Evolutionary conservation across 2,888 invertebrate genomes (phyloP).

Genomic region (Hypolimnas misippus): DNA sequence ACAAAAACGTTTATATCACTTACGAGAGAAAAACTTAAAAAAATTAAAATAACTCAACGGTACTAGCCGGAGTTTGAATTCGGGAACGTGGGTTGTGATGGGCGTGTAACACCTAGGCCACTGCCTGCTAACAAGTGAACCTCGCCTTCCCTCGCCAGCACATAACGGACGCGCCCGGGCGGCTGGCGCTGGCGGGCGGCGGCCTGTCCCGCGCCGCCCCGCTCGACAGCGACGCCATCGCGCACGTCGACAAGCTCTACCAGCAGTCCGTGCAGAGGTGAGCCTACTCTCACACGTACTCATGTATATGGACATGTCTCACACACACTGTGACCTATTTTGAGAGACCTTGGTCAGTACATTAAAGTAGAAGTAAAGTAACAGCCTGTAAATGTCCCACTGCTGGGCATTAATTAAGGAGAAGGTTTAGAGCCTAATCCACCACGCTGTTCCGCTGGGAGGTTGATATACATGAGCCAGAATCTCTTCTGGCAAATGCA

Average conservation of each 20-base stretch:
- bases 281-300: background rate
- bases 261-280: slow-evolving; percentile 51
- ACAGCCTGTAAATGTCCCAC: too few relatives aligned
- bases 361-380: slow-evolving; percentile 47
- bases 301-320: background rate
- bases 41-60: too few relatives aligned
- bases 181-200: slow-evolving; percentile 55
- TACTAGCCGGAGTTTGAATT: too few relatives aligned
- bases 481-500: background rate
- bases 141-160: too few relatives aligned
- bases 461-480: too few relatives aligned
- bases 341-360: too few relatives aligned
- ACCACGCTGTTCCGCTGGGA: background rate
- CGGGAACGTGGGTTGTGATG: too few relatives aligned
- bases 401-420: background rate
- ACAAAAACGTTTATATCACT: too few relatives aligned
- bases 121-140: too few relatives aligned
- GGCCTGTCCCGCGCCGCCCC: slow-evolving; percentile 65
- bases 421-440: background rate
- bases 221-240: slow-evolving; percentile 57
- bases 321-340: too few relatives aligned
- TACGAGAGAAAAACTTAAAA: too few relatives aligned
- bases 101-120: too few relatives aligned
- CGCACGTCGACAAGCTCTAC: slow-evolving; percentile 63
- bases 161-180: slow-evolving; percentile 73